A percentile compares a stretch with the other conserved stretches of the same genome.
Evolutionary conservation across 2,797 vertebrate genomes (phyloP).

Genomic region (Pangasius larnaudii): DNA sequence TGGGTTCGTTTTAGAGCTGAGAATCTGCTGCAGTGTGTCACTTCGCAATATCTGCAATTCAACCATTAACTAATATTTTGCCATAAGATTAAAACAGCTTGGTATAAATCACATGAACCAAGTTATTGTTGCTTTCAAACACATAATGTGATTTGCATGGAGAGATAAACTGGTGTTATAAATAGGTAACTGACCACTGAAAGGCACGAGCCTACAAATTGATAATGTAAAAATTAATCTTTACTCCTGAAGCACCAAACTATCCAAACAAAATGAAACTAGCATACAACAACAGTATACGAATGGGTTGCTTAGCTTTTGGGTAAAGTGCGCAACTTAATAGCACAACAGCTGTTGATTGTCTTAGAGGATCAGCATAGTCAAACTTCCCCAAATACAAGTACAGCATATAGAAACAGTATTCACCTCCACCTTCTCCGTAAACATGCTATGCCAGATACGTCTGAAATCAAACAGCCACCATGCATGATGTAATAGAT

Average conservation of each 20-base stretch:
- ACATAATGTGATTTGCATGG: background rate
- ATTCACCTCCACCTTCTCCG: background rate
- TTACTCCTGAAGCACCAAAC: background rate
- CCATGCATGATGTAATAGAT: slow-evolving; percentile 8
- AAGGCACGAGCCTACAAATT: background rate
- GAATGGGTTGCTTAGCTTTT: background rate
- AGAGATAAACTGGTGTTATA: background rate
- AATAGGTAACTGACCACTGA: background rate
- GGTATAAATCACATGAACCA: slow-evolving; percentile 9
- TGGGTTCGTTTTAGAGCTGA: slow-evolving; percentile 46
- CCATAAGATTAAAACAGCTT: slow-evolving; percentile 11
- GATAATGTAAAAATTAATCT: background rate
- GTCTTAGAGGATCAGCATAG: slow-evolving; percentile 20
- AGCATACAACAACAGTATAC: background rate
- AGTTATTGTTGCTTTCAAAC: slow-evolving; percentile 13
- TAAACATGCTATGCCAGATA: background rate
- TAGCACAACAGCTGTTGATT: slow-evolving; percentile 33
- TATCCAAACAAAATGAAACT: background rate
- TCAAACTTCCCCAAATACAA: background rate
- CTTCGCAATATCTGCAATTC: slow-evolving; percentile 35
- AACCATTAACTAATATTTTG: slow-evolving; percentile 25
- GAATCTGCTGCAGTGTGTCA: slow-evolving; percentile 46
- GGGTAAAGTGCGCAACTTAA: slow-evolving; percentile 19
- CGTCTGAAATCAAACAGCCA: background rate
- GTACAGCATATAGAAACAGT: background rate